Percentiles rank a stretch among this genome's conserved stretches.
phyloP scores from a whole-genome alignment of 2,888 invertebrate genomes.

The Xanthia togata region DNA sequence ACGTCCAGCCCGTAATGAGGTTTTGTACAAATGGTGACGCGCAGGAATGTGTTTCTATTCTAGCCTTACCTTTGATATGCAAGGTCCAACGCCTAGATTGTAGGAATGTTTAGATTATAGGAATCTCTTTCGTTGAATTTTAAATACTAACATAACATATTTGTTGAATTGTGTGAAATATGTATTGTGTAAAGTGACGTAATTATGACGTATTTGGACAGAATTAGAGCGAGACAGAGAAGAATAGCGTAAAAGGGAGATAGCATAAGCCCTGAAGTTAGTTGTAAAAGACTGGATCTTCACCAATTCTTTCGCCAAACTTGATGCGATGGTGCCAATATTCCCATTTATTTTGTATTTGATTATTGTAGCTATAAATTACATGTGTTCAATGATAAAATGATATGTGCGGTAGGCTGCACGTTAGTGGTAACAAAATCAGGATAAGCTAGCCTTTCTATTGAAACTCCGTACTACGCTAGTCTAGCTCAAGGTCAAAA shows the following conservation, averaged over 20 bases:
- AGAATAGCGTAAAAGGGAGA: too few species aligned
- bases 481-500: too few species aligned
- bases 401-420: too few species aligned
- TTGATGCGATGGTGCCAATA: neutral
- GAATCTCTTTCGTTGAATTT: slow-evolving; percentile 34
- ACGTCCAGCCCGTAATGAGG: slow-evolving; percentile 56
- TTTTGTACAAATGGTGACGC: slow-evolving; percentile 59
- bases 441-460: too few species aligned
- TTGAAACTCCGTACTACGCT: too few species aligned
- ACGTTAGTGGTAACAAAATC: too few species aligned
- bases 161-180: slow-evolving; percentile 4
- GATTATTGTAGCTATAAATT: too few species aligned
- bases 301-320: neutral
- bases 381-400: too few species aligned
- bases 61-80: slow-evolving; percentile 42
- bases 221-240: neutral
- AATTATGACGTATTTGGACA: neutral
- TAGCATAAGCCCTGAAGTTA: too few species aligned
- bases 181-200: too few species aligned
- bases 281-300: neutral
- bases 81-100: slow-evolving; percentile 37
- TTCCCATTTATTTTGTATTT: neutral
- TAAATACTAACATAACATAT: neutral
- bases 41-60: slow-evolving; percentile 44
- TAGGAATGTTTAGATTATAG: neutral